Percentiles rank a stretch among this genome's conserved stretches.
These are phyloP conservation scores for Cottoperca gobio DNA, from an alignment of 2,797 vertebrate genomes.

Conservation along the genomic window DNA sequence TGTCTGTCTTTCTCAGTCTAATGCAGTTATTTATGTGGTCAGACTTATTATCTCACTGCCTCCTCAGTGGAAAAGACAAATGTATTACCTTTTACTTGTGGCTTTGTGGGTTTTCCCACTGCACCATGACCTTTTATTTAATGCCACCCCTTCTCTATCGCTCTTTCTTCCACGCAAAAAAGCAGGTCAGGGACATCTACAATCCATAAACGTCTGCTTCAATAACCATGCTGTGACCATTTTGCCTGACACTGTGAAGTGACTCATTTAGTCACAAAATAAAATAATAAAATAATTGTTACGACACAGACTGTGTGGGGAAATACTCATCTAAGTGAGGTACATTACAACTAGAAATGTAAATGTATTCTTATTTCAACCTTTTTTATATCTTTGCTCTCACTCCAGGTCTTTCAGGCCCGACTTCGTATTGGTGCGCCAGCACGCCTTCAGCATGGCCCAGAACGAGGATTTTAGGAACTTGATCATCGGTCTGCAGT, in stretches of 20 bases:
- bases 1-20: slow-evolving; percentile 4
- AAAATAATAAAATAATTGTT: background rate
- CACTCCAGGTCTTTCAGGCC: slow-evolving; percentile 92
- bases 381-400: slow-evolving; percentile 9
- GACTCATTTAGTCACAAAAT: background rate
- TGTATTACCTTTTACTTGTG: background rate
- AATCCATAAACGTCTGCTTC: slow-evolving; percentile 3
- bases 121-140: background rate
- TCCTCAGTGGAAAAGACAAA: background rate
- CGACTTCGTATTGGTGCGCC: slow-evolving; percentile 95
- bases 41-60: background rate
- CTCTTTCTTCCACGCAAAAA: background rate
- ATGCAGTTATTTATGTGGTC: background rate
- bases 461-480: slow-evolving; percentile 98
- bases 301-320: background rate
- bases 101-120: slow-evolving; percentile 7
- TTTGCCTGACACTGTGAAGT: background rate
- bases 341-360: background rate
- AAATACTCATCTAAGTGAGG: background rate
- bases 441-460: slow-evolving; percentile 97
- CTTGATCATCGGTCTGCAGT: slow-evolving; percentile 96
- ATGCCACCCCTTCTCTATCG: background rate
- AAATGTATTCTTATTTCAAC: background rate
- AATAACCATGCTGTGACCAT: background rate
- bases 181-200: background rate